Evolutionary conservation across 2,888 invertebrate genomes (phyloP).

Genomic region (Lamellibrachia columna): DNA sequence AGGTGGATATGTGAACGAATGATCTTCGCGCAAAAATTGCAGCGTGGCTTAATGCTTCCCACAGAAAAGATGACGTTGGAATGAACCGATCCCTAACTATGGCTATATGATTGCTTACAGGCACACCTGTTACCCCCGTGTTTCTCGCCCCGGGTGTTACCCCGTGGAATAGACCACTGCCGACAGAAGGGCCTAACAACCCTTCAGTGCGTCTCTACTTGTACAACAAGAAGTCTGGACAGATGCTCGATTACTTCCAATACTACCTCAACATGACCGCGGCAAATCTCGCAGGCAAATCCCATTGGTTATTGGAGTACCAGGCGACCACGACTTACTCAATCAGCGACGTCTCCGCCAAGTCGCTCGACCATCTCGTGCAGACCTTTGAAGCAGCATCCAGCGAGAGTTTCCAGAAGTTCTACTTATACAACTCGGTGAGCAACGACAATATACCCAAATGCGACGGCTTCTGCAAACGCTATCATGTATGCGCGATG

Average conservation of each 20-base stretch:
- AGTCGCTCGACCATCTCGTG: constrained; percentile 81
- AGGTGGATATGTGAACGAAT: no score
- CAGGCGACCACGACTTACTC: constrained; percentile 83
- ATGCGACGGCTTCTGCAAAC: constrained; percentile 81
- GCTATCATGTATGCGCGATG: constrained; percentile 88
- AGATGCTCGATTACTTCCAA: constrained; percentile 89
- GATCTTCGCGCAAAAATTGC: no score
- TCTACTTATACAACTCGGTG: constrained; percentile 81
- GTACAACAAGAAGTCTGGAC: constrained; percentile 76
- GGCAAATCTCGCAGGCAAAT: constrained; percentile 72
- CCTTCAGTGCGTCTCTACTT: constrained; percentile 89
- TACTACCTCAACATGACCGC: constrained; percentile 83
- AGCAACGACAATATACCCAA: constrained; percentile 65
- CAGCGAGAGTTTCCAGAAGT: constrained; percentile 70
- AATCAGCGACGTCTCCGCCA: constrained; percentile 80
- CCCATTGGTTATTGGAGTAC: constrained; percentile 86
- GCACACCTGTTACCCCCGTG: constrained; percentile 57
- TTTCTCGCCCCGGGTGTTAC: constrained; percentile 90
- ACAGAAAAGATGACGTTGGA: no score
- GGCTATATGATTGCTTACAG: background rate
- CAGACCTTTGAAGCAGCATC: constrained; percentile 78
- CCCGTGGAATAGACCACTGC: constrained; percentile 76
- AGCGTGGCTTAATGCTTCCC: no score
- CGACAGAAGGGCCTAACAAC: constrained; percentile 74
- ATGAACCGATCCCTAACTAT: no score